Conservation (phyloP, 2,888 invertebrate genomes). For the Polydesmus complanatus region DNA sequence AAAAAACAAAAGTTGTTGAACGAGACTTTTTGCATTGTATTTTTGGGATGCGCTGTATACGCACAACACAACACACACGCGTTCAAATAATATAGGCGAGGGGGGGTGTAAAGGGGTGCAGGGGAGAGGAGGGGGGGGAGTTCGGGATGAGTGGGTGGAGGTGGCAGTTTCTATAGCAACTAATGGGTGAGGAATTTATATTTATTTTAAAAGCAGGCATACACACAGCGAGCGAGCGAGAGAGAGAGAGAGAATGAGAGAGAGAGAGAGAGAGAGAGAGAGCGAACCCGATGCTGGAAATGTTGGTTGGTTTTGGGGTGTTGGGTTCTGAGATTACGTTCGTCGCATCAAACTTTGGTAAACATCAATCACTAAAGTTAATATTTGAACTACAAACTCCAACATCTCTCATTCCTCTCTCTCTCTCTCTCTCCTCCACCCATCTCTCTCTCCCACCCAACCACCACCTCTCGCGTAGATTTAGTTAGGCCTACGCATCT, state of each 20-base stretch:
- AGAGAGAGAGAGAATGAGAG: too few species aligned
- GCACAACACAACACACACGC: too few species aligned
- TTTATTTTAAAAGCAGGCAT: conserved; percentile 15
- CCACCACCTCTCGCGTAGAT: not conserved
- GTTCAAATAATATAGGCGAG: too few species aligned
- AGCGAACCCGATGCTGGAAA: too few species aligned
- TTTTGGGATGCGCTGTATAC: too few species aligned
- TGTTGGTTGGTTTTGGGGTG: too few species aligned
- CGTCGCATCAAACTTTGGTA: conserved; percentile 16
- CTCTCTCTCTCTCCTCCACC: not conserved
- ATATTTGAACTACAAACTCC: conserved; percentile 14
- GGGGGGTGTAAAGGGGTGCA: too few species aligned
- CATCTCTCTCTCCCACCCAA: not conserved
- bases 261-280: not conserved
- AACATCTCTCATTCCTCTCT: not conserved
- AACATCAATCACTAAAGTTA: conserved; percentile 18
- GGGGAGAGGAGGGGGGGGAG: too few species aligned
- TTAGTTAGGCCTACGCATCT: not conserved
- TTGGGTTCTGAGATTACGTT: conserved; percentile 9
- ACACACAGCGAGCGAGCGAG: too few species aligned
- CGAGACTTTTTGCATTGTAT: too few species aligned
- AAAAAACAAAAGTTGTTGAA: too few species aligned
- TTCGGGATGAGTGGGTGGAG: not conserved
- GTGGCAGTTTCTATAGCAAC: conserved; percentile 9
- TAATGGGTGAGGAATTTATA: conserved; percentile 16